These are phyloP conservation scores for Anomalospiza imberbis DNA, from an alignment of 2,797 vertebrate species.

Conservation along the genomic window DNA sequence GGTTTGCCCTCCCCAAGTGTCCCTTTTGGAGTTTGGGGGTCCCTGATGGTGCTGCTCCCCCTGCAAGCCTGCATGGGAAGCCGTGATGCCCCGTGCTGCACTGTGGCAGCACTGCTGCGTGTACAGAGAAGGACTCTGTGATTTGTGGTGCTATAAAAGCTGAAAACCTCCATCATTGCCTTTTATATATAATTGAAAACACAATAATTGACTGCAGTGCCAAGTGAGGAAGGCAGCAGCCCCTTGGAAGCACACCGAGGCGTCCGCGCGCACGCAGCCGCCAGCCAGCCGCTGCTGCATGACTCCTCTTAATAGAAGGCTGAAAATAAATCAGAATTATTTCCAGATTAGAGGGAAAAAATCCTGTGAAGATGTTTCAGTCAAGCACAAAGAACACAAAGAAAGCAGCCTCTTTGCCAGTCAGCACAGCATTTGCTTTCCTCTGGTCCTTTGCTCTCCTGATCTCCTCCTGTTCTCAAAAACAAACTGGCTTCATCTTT, in stretches of 20 bases:
- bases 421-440: not conserved
- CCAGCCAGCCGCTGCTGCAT: constrained; percentile 2
- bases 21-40: not conserved
- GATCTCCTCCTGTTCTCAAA: not conserved
- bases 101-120: not conserved
- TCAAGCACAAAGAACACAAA: constrained; percentile 23
- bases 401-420: not conserved
- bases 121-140: not conserved
- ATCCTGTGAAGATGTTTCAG: constrained; percentile 24
- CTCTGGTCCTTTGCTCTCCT: not conserved
- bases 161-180: constrained; percentile 32
- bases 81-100: not conserved
- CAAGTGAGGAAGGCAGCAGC: constrained; percentile 10
- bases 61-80: not conserved
- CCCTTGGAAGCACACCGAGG: not conserved
- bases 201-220: constrained; percentile 28
- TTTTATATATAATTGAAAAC: constrained; percentile 59
- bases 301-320: constrained; percentile 29
- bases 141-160: constrained; percentile 34
- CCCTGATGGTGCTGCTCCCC: not conserved
- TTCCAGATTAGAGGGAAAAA: constrained; percentile 40
- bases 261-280: not conserved
- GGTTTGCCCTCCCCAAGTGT: not conserved
- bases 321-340: constrained; percentile 64
- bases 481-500: not conserved